Percentiles rank a stretch among this genome's conserved stretches.
These are phyloP conservation scores for Aldabrachelys gigantea DNA, from an alignment of 2,113 vertebrate species.

Conservation along the genomic window DNA sequence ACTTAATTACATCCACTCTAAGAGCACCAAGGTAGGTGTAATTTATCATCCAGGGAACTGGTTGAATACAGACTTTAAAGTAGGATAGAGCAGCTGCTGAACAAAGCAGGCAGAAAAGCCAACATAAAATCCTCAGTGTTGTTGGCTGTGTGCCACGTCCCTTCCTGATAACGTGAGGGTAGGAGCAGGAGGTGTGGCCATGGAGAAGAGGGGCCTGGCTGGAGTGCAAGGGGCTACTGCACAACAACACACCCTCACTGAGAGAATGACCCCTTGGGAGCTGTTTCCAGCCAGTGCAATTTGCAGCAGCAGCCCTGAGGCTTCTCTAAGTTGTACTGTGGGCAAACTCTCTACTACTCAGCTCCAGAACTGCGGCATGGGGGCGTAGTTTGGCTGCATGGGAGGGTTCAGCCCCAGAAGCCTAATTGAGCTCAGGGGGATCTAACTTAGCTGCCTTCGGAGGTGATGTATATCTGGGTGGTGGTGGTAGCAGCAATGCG, in stretches of 20 bases:
- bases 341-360: not conserved
- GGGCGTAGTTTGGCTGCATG: not conserved
- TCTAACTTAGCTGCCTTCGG: not conserved
- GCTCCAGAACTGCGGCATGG: not conserved
- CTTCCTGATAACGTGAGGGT: not conserved
- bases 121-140: accelerated
- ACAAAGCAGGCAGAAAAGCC: not conserved
- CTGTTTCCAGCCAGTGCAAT: not conserved
- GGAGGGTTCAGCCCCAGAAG: not conserved
- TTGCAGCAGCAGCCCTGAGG: not conserved
- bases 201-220: not conserved
- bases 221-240: not conserved
- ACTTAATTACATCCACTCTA: not conserved
- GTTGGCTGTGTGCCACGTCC: not conserved
- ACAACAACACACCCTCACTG: not conserved
- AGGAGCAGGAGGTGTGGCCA: not conserved
- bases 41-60: not conserved
- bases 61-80: not conserved
- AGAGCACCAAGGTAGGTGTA: not conserved
- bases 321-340: not conserved
- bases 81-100: not conserved
- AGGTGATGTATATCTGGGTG: not conserved
- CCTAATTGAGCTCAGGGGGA: no score
- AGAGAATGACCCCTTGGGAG: not conserved
- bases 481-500: not conserved